Evolutionary conservation across 2,113 vertebrate species (phyloP).

Genomic region (Tor tambroides): DNA sequence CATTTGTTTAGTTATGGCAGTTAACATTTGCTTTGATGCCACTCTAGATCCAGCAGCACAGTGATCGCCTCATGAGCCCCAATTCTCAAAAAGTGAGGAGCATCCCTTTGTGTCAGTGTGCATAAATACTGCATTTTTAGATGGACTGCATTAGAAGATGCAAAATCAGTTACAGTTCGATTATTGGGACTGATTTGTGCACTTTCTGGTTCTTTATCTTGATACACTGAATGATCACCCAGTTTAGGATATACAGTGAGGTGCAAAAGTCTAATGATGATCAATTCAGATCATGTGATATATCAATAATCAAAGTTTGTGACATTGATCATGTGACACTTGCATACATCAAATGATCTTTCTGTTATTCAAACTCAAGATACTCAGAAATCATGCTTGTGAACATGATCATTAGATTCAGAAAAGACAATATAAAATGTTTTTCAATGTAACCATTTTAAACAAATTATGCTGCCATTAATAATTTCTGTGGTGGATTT

Average conservation of each 20-base stretch:
- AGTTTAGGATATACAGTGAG: background rate
- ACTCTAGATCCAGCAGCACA: background rate
- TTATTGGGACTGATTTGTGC: background rate
- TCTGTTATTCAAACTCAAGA: too few species aligned
- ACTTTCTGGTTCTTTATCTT: background rate
- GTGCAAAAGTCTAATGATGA: background rate
- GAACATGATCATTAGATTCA: too few species aligned
- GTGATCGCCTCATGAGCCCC: background rate
- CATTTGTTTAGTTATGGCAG: slow-evolving; percentile 39
- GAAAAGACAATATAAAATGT: too few species aligned
- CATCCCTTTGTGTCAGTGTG: background rate
- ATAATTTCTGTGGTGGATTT: too few species aligned
- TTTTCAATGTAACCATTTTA: too few species aligned
- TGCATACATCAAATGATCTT: too few species aligned
- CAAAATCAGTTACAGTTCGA: too few species aligned
- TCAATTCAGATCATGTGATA: too few species aligned
- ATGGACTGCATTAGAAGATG: background rate
- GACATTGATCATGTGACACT: too few species aligned
- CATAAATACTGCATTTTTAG: background rate
- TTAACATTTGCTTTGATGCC: slow-evolving; percentile 37
- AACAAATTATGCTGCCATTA: too few species aligned
- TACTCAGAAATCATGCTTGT: too few species aligned
- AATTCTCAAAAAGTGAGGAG: background rate
- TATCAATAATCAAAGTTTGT: too few species aligned
- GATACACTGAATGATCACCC: background rate